Percentiles rank a stretch among this genome's conserved stretches.
phyloP scores from a whole-genome alignment of 2,797 vertebrate genomes.

The Ptychadena robeensis region DNA sequence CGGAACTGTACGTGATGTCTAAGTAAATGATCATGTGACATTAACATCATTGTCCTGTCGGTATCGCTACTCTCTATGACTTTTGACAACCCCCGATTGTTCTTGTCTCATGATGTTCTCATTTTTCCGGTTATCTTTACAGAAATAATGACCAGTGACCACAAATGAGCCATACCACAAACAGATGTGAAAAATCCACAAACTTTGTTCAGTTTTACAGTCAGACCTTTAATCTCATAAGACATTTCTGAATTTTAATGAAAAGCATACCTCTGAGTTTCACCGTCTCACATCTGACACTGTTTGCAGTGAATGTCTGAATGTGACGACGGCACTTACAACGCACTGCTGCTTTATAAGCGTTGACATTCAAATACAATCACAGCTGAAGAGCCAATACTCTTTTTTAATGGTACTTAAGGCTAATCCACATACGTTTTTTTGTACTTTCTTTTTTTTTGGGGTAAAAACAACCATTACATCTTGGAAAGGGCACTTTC shows the following conservation, averaged over 20 bases:
- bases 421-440: conserved; percentile 40
- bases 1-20: conserved; percentile 12
- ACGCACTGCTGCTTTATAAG: conserved; percentile 13
- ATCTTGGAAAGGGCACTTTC: conserved; percentile 31
- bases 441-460: conserved; percentile 6
- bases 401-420: conserved; percentile 47
- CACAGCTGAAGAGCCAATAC: conserved; percentile 7
- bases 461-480: conserved; percentile 45
- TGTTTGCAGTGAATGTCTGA: conserved; percentile 37
- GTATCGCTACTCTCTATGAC: conserved; percentile 1
- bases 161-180: conserved; percentile 37
- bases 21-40: conserved; percentile 4
- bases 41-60: neutral
- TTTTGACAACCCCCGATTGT: conserved; percentile 33
- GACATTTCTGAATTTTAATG: conserved; percentile 49
- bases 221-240: conserved; percentile 39
- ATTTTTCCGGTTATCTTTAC: conserved; percentile 36
- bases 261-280: conserved; percentile 29
- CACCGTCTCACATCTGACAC: conserved; percentile 25
- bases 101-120: conserved; percentile 18
- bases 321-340: conserved; percentile 33
- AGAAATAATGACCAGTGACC: conserved; percentile 34
- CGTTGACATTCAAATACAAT: conserved; percentile 35
- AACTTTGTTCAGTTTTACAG: conserved; percentile 32
- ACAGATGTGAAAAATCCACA: conserved; percentile 20